phyloP scores from a whole-genome alignment of 2,797 vertebrate species.

The Lagodon rhomboides region DNA sequence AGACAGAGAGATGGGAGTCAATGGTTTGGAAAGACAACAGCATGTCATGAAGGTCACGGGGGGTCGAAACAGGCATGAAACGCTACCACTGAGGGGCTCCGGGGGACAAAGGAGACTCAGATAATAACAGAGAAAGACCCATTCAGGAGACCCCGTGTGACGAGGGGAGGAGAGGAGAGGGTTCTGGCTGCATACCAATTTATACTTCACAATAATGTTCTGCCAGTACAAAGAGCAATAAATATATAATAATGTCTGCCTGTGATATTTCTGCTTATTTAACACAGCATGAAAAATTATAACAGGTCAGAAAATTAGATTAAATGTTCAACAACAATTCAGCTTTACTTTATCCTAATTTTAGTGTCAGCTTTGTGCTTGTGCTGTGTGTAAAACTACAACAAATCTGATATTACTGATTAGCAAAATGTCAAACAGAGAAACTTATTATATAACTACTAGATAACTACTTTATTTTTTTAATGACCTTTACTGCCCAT shows the following conservation, averaged over 20 bases:
- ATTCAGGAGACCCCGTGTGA: slow-evolving; percentile 18
- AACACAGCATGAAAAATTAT: not conserved
- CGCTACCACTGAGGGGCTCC: not conserved
- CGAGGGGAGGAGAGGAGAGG: not conserved
- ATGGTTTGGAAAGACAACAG: slow-evolving; percentile 47
- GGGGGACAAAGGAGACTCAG: slow-evolving; percentile 32
- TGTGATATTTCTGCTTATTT: not conserved
- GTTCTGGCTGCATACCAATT: slow-evolving; percentile 26
- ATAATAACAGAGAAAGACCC: slow-evolving; percentile 34
- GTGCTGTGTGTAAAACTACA: too few species aligned
- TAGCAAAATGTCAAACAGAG: not conserved
- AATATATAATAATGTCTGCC: slow-evolving; percentile 4
- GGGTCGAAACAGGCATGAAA: slow-evolving; percentile 27
- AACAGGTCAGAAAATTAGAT: not conserved
- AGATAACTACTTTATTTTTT: not conserved
- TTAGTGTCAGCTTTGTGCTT: not conserved
- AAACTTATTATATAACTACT: too few species aligned
- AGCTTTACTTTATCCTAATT: not conserved
- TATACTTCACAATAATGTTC: slow-evolving; percentile 36
- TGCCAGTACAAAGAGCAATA: slow-evolving; percentile 21
- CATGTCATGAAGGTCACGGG: slow-evolving; percentile 35
- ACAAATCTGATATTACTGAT: not conserved
- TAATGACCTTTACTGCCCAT: not conserved
- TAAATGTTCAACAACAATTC: not conserved
- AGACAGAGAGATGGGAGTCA: slow-evolving; percentile 24